Conservation (phyloP, 2,888 invertebrate genomes). For the Abrostola tripartita region DNA sequence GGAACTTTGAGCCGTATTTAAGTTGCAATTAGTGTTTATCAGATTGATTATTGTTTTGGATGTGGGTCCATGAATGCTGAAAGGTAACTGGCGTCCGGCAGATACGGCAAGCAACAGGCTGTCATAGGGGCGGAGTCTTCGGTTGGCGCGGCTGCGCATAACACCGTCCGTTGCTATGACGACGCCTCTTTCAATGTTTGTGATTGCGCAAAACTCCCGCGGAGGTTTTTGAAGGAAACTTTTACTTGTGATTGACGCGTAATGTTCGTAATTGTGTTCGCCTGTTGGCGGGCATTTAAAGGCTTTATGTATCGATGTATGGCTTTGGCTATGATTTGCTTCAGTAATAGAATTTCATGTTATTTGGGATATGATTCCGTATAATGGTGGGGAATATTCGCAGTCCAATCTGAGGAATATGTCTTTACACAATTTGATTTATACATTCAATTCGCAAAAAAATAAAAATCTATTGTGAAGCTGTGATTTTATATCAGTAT, state of each 20-base stretch:
- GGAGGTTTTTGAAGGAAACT: slow-evolving; percentile 72
- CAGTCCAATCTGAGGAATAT: neutral
- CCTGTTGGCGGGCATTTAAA: slow-evolving; percentile 55
- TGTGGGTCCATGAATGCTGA: slow-evolving; percentile 65
- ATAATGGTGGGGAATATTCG: neutral
- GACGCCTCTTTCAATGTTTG: slow-evolving; percentile 84
- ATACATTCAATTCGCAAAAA: too few species aligned
- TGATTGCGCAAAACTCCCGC: slow-evolving; percentile 71
- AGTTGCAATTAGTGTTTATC: slow-evolving; percentile 41
- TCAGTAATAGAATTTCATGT: slow-evolving; percentile 20
- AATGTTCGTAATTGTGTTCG: slow-evolving; percentile 68
- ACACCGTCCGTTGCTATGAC: slow-evolving; percentile 78
- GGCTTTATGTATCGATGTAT: slow-evolving; percentile 45
- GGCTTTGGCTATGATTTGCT: slow-evolving; percentile 45
- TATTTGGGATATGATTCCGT: slow-evolving; percentile 13
- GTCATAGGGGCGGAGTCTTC: slow-evolving; percentile 76
- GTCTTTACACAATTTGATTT: neutral
- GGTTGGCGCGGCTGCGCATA: slow-evolving; percentile 78
- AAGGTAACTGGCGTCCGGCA: slow-evolving; percentile 79
- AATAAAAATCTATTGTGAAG: too few species aligned
- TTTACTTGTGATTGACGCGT: slow-evolving; percentile 73
- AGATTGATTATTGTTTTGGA: slow-evolving; percentile 64
- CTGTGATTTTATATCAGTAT: too few species aligned
- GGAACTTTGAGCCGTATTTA: slow-evolving; percentile 41
- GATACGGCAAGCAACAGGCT: slow-evolving; percentile 84